These are phyloP conservation scores for Drosophila fuyamai DNA, from an alignment of 1,140 invertebrate species.

Conservation along the genomic window DNA sequence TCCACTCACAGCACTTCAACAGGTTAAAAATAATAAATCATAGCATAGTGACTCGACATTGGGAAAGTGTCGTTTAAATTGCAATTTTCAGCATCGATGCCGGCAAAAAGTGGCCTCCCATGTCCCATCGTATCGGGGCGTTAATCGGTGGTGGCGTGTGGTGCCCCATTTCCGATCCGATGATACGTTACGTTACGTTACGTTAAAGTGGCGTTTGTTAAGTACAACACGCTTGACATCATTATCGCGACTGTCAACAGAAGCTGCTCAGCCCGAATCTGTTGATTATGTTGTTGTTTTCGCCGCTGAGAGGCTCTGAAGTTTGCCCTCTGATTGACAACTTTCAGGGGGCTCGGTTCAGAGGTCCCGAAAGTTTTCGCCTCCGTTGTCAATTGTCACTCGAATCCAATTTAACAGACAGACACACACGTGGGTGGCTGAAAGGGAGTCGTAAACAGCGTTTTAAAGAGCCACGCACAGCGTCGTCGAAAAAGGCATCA, in stretches of 20 bases:
- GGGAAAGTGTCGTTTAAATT: constrained; percentile 38
- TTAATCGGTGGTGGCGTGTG: constrained; percentile 33
- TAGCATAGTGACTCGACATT: constrained; percentile 23
- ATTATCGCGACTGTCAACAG: constrained; percentile 78
- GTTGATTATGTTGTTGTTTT: constrained; percentile 59
- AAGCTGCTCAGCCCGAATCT: constrained; percentile 31
- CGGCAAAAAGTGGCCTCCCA: constrained; percentile 26
- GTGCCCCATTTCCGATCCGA: constrained; percentile 33
- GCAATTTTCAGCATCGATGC: constrained; percentile 43
- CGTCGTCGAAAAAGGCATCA: constrained; percentile 47
- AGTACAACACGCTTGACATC: constrained; percentile 78
- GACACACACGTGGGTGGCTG: constrained; percentile 1
- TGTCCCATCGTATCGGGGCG: constrained; percentile 19
- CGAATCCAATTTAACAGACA: constrained; percentile 77
- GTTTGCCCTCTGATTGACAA: constrained; percentile 72
- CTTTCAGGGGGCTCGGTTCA: constrained; percentile 12
- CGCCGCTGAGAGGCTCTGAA: constrained; percentile 24
- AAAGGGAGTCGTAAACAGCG: constrained; percentile 51
- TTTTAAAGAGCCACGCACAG: constrained; percentile 49
- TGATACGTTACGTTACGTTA: constrained; percentile 32
- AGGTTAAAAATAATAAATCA: constrained; percentile 46
- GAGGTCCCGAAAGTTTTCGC: constrained; percentile 50
- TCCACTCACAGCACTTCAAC: constrained; percentile 18
- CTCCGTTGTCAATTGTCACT: constrained; percentile 75
- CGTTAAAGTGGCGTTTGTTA: constrained; percentile 78